These are phyloP conservation scores for Xylota segnis DNA, from an alignment of 2,888 invertebrate species.

Conservation along the genomic window DNA sequence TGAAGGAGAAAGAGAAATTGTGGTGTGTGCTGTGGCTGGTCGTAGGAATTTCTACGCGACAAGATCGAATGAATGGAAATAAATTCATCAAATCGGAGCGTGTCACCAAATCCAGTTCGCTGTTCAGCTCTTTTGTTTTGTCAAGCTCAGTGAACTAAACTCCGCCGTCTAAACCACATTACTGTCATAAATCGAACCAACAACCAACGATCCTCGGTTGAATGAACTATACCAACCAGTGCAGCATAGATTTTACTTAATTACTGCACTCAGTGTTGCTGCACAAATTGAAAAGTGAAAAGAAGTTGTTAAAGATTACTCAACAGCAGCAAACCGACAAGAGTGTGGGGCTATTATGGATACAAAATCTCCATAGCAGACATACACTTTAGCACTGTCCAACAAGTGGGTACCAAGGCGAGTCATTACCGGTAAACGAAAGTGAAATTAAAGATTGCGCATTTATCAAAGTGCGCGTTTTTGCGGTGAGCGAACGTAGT, in stretches of 20 bases:
- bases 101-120: conserved; percentile 59
- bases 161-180: background rate
- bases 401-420: conserved; percentile 23
- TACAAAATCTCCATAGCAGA: conserved; percentile 28
- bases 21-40: conserved; percentile 14
- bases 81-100: conserved; percentile 9
- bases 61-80: conserved; percentile 15
- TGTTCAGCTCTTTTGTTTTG: conserved; percentile 64
- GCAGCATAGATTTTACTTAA: conserved; percentile 37
- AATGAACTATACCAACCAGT: conserved; percentile 45
- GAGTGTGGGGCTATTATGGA: conserved; percentile 33
- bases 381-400: conserved; percentile 35
- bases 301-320: conserved; percentile 65
- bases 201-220: conserved; percentile 28
- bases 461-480: conserved; percentile 41
- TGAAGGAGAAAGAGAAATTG: conserved; percentile 69
- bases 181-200: conserved; percentile 8
- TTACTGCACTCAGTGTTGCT: conserved; percentile 52
- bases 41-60: conserved; percentile 22
- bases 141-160: conserved; percentile 14
- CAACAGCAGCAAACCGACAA: conserved; percentile 42
- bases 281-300: conserved; percentile 72
- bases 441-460: conserved; percentile 77
- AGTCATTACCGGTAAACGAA: conserved; percentile 69
- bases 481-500: conserved; percentile 37